Evolutionary conservation across 2,888 invertebrate genomes (phyloP), one percentile per base, ranked within the genome.

Genomic region (Stegana nigrithorax): DNA sequence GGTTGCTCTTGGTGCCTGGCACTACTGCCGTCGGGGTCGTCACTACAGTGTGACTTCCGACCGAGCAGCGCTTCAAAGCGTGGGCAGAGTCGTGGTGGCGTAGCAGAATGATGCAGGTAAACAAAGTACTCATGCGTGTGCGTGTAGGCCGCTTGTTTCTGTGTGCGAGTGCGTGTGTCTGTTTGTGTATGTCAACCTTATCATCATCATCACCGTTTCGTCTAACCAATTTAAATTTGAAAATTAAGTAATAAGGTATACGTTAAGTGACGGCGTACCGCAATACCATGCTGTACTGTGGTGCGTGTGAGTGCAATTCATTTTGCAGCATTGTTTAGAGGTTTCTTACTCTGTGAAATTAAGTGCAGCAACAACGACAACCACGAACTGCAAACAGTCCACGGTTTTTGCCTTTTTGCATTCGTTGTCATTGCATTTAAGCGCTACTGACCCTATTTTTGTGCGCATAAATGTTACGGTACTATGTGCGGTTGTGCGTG

Each of bases 181-280:
- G 23, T 47, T 7, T 23, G 47, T 14, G 39, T 39, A 14, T 39
- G 39, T 39, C 12, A 39, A 39, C 39, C n/a, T n/a, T n/a, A n/a
- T 39, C n/a, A 12, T 39, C 39, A 39, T 39, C 39, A n/a, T 39
- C 39, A 39, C 14, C 39, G 14, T 50, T 50, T 50, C 47, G 25
- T 50, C 47, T 50, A 50, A 39, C 39, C 39, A 39, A 23, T 25
- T 50, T 50, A 50, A 50, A 50, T 50, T 50, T 50, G 23, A 50
- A 50, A 25, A 50, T 50, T 50, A 25, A 25, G 47, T 25, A 10
- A 14, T n/a, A 39, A 39, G n/a, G 39, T 39, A 14, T 39, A 5
- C 10, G 29, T 29, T 10, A 39, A 12, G 39, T 39, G 39, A 12
- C n/a, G 39, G 39, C 39, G 39, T 4, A 14, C n/a, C n/a, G n/a